These are phyloP conservation scores for Prionailurus bengalensis DNA, from an alignment of 2,113 vertebrate species.

Conservation along the genomic window DNA sequence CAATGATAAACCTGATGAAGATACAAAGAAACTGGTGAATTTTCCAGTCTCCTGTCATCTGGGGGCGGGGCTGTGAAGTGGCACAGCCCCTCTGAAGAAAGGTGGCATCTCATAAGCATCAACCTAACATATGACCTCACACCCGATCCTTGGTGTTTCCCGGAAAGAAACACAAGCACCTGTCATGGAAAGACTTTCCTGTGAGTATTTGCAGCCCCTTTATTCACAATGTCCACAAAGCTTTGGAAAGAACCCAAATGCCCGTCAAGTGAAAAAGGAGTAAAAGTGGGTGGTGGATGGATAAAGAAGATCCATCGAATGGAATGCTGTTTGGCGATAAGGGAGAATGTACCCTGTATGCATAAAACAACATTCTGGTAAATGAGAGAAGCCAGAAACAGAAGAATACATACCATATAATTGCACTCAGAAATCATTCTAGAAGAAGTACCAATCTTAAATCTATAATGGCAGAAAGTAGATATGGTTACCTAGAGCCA, in stretches of 20 bases:
- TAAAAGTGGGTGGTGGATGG: background rate
- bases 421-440: background rate
- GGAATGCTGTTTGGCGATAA: background rate
- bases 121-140: background rate
- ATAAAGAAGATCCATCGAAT: background rate
- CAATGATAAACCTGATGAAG: background rate
- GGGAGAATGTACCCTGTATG: background rate
- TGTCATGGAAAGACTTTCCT: background rate
- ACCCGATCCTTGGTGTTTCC: background rate
- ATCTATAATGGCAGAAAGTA: background rate
- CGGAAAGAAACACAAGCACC: background rate
- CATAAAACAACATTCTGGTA: background rate
- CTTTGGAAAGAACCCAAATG: background rate
- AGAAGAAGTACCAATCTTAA: background rate
- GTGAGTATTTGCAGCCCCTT: background rate
- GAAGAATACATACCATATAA: background rate
- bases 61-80: background rate
- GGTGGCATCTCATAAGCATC: background rate
- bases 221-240: background rate
- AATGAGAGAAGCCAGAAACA: background rate
- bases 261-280: background rate
- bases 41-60: background rate
- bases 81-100: background rate
- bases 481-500: background rate
- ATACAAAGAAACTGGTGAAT: background rate